Evolutionary conservation across 2,797 vertebrate species (phyloP), one percentile per base, ranked within the genome.

Genomic region (Gambelia wislizenii): DNA sequence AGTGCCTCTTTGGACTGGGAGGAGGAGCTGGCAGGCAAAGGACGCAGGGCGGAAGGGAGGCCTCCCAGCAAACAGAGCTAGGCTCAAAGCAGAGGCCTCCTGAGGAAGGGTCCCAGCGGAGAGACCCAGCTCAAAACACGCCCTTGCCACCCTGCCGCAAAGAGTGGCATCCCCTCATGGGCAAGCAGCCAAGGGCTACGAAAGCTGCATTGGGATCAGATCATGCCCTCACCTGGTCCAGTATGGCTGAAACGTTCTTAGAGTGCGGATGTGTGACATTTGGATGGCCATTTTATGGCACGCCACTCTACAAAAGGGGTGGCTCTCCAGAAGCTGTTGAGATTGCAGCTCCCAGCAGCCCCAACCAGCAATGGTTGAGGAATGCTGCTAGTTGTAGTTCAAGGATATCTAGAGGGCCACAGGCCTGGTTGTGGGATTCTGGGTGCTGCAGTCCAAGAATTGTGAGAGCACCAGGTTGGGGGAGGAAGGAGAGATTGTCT

Each of bases 141-240:
- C 14, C 49, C 47, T n/a, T 1, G 14, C 20, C 6, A 33, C 10
- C 47, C 14, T 9, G 49, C 25, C 30, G 69, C 14, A 52, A 42
- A 39, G 22, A 7, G n/a, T 2, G 18, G 33, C n/a, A 3, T 52
- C 14, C 8, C n/a, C 6, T 2, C 8, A 20, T 1, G 5, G 4
- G 7, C 16, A 49, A 67, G 42, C 8, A 30, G 59, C 42, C 59
- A 33, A 47, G 82, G 56, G 82, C 6, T n/a, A 5, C 2, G 30
- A n/a, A 33, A 2, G 1, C 13, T 30, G 49, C n/a, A 79, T 4
- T 9, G 1, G 47, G 2, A 33, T 18, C 47, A 20, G 33, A 20
- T 2, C 2, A 1, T n/a, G 6, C 14, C 30, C 14, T 30, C 18
- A 2, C 7, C n/a, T 22, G 18, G 4, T 36, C 14, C 70, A 75